Evolutionary conservation across 1,140 invertebrate genomes (phyloP).

Genomic region (Bathynomus jamesi): DNA sequence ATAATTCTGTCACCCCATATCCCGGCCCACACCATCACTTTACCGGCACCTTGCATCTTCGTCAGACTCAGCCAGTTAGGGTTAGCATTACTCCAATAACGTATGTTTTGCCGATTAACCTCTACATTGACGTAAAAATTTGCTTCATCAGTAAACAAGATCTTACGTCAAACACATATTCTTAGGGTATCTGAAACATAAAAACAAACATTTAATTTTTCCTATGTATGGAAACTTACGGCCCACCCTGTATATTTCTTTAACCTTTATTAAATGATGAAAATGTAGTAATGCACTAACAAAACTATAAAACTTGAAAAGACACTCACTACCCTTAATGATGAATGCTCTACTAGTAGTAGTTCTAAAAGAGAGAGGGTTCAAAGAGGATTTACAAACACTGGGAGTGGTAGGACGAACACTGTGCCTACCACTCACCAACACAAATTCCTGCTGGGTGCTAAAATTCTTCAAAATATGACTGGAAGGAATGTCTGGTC

Average conservation of each 20-base stretch:
- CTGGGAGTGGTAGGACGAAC: background rate
- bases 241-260: background rate
- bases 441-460: background rate
- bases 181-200: background rate
- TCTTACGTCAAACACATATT: background rate
- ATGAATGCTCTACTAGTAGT: background rate
- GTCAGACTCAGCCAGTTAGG: too few relatives aligned
- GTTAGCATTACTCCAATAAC: too few relatives aligned
- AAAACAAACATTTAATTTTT: background rate
- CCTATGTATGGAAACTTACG: background rate
- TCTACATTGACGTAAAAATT: background rate
- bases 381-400: background rate
- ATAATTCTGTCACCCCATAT: too few relatives aligned
- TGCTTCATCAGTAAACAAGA: too few relatives aligned
- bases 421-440: background rate
- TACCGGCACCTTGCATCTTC: too few relatives aligned
- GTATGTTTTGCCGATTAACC: background rate
- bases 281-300: background rate
- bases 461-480: background rate
- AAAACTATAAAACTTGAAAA: too few relatives aligned
- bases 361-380: background rate
- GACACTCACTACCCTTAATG: background rate
- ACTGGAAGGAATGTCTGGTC: background rate
- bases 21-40: too few relatives aligned
- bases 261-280: background rate